Base-by-base conservation (phyloP, 2,888 invertebrate species). In the Acanthococcus lagerstroemiae region DNA sequence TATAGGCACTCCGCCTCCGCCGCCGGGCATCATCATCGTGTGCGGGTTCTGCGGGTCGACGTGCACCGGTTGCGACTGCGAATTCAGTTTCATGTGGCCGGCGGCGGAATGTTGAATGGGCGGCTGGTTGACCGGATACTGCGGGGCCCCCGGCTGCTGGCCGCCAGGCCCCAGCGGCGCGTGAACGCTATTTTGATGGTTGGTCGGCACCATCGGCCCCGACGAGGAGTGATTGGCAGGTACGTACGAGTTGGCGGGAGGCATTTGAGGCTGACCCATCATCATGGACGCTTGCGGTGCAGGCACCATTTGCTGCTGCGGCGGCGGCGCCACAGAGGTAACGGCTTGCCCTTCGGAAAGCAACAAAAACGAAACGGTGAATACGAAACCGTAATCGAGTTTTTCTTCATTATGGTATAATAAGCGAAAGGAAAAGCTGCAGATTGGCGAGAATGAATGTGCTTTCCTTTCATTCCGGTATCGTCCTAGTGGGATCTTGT, bases 51-150 rank as follows among this genome's bases (percentile, higher is more conserved):
- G 46, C 84, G 88, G 21, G 79, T 83, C 69, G 95, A 95, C 72
- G 79, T 89, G 69, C 86, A 86, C 69, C 86, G 0, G 0, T 76
- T 93, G 45, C 79, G 92, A 0, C 91, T 91, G 77, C 92, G 92
- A 0, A 88, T 87, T 0, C 92, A 91, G 76, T 86, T 92, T 22
- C 88, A 83, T 0, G 80, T 91, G 0, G 86, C 88, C 0, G 50
- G 1, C 22, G 1, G 26, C 3, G 12, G 19, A n/a, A 27, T n/a
- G 22, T 12, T 37, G 27, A 56, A 22, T n/a, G 15, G 15, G 55
- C 44, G 58, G 7, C 17, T 48, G 48, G 15, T 21, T 12, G 52
- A 21, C 22, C 6, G 21, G 22, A 15, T 52, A 22, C 24, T 22
- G 19, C 1, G 22, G 9, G 4, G 24, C 21, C 9, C 48, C 48